These are phyloP conservation scores for Probaryconus sp. DNA, from an alignment of 1,140 invertebrate species.

Conservation along the genomic window DNA sequence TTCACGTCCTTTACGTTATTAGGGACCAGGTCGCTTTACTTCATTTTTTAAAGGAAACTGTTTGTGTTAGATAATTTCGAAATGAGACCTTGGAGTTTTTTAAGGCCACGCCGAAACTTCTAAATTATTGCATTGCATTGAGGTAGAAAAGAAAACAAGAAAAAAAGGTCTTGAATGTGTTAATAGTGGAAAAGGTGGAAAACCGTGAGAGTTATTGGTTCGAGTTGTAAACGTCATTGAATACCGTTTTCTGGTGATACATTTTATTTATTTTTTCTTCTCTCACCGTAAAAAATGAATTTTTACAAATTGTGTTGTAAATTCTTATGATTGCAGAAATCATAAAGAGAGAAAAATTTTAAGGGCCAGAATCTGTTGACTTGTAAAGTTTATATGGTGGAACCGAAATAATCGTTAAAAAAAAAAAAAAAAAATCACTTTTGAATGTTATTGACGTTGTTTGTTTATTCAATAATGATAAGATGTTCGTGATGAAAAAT, in stretches of 20 bases:
- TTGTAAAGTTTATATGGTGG: no score
- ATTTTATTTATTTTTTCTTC: no score
- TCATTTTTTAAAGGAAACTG: conserved; percentile 24
- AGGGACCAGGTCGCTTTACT: conserved; percentile 9
- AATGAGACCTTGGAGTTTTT: conserved; percentile 38
- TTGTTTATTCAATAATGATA: no score
- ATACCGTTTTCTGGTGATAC: conserved; percentile 40
- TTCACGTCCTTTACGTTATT: conserved; percentile 39
- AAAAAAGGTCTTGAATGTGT: conserved; percentile 8
- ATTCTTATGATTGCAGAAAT: no score
- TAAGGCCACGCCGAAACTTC: conserved; percentile 37
- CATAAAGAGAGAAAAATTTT: no score
- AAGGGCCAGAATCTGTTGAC: no score
- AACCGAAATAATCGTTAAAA: no score
- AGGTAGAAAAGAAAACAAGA: conserved; percentile 16
- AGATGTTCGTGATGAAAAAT: no score
- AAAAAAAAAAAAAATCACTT: no score
- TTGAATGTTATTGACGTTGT: neutral
- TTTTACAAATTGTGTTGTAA: no score
- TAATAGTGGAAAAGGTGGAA: conserved; percentile 5
- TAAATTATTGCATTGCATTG: conserved; percentile 35
- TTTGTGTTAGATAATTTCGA: conserved; percentile 40
- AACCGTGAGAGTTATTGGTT: conserved; percentile 36
- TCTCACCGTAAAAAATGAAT: no score
- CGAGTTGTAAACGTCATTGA: conserved; percentile 67